phyloP scores from a whole-genome alignment of 1,140 invertebrate species.

The Trichonephila clavata region DNA sequence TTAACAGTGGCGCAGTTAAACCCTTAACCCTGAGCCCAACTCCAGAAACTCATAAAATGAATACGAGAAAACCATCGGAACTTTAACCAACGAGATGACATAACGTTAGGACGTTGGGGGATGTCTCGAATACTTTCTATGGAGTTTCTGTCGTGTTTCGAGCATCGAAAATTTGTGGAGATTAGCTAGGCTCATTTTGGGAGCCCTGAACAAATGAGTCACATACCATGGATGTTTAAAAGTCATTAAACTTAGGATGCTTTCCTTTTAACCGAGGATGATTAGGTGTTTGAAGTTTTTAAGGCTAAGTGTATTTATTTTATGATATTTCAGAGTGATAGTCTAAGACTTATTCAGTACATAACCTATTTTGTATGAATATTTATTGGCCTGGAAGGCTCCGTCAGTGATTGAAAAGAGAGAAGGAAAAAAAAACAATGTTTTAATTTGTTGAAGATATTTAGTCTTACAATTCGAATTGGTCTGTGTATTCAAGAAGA shows the following conservation, averaged over 20 bases:
- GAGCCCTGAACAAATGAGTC: slow-evolving; percentile 31
- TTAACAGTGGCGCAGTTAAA: slow-evolving; percentile 64
- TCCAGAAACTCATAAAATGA: slow-evolving; percentile 60
- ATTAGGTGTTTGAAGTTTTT: slow-evolving; percentile 33
- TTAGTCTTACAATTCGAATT: too few relatives aligned
- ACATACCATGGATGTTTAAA: slow-evolving; percentile 53
- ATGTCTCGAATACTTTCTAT: slow-evolving; percentile 29
- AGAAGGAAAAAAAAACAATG: too few relatives aligned
- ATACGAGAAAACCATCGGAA: slow-evolving; percentile 45
- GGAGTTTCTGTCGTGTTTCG: not conserved
- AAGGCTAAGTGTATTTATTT: slow-evolving; percentile 3
- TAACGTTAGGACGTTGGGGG: slow-evolving; percentile 8
- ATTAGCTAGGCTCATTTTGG: slow-evolving; percentile 42
- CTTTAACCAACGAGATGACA: slow-evolving; percentile 34
- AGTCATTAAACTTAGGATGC: slow-evolving; percentile 32
- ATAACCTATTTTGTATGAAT: not conserved
- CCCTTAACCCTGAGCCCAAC: slow-evolving; percentile 56
- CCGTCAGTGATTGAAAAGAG: too few relatives aligned
- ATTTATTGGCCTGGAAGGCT: not conserved
- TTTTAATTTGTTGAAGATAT: too few relatives aligned
- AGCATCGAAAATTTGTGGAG: slow-evolving; percentile 10
- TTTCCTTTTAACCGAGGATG: not conserved
- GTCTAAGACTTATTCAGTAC: not conserved
- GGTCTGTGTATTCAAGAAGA: too few relatives aligned
- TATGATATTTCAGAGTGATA: slow-evolving; percentile 15